phyloP scores from a whole-genome alignment of 2,888 invertebrate genomes.

The Drosophila villosipedis region DNA sequence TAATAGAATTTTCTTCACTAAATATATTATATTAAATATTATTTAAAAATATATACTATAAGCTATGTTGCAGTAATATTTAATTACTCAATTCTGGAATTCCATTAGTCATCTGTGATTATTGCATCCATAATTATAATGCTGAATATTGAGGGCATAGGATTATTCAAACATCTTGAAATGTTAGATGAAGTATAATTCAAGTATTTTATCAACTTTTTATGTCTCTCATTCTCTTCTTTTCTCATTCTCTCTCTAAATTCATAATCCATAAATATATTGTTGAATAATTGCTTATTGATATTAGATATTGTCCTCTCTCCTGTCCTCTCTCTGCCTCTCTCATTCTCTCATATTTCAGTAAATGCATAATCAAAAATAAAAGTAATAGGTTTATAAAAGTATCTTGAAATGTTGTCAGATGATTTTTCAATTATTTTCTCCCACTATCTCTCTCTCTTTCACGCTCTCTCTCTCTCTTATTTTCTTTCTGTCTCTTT shows the following conservation, averaged over 20 bases:
- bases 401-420: background rate
- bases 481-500: background rate
- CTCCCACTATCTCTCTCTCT: background rate
- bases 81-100: background rate
- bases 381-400: background rate
- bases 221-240: background rate
- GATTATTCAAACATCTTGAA: background rate
- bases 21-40: background rate
- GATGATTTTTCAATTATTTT: background rate
- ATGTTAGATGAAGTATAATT: background rate
- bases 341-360: background rate
- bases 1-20: too few species aligned
- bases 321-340: background rate
- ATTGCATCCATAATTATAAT: background rate
- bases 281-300: background rate
- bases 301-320: too few species aligned
- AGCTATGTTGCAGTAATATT: background rate
- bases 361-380: background rate
- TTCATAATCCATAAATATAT: background rate
- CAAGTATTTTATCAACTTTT: background rate
- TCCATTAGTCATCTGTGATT: background rate
- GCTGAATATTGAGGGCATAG: background rate
- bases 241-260: background rate
- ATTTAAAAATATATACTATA: background rate
- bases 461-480: background rate